Percentiles rank a stretch among this genome's conserved stretches.
phyloP scores from a whole-genome alignment of 53 echinoderm and acorn worm genomes.

The Zoroaster sp. region DNA sequence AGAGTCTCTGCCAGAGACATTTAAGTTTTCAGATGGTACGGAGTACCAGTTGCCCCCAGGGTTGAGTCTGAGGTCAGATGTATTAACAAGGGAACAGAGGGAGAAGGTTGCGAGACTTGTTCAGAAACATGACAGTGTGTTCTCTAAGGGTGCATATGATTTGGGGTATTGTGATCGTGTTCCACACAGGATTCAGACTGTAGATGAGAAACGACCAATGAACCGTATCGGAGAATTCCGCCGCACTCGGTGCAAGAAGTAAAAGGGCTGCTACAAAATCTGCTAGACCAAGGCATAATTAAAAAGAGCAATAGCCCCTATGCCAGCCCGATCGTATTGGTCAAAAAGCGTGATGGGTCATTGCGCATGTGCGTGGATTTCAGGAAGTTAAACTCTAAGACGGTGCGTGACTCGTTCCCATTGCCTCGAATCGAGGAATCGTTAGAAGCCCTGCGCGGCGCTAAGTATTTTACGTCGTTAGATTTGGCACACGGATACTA shows the following conservation, averaged over 20 bases:
- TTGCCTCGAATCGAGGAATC: too few relatives aligned
- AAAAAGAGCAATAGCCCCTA: too few relatives aligned
- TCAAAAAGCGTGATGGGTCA: too few relatives aligned
- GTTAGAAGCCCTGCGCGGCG: too few relatives aligned
- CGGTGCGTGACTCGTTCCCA: too few relatives aligned
- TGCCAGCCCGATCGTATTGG: too few relatives aligned
- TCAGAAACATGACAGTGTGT: neutral
- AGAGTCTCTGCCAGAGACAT: neutral
- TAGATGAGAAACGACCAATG: neutral
- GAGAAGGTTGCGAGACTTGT: neutral
- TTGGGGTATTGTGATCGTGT: neutral
- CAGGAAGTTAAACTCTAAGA: too few relatives aligned
- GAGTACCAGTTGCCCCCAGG: neutral
- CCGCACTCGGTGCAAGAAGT: neutral
- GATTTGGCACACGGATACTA: neutral
- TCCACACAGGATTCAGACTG: neutral
- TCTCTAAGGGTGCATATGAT: neutral
- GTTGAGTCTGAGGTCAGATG: neutral
- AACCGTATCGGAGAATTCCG: neutral
- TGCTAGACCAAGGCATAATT: too few relatives aligned
- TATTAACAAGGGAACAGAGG: neutral
- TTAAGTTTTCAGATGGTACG: neutral
- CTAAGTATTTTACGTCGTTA: too few relatives aligned
- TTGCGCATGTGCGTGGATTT: neutral
- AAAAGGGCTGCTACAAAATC: too few relatives aligned